phyloP scores from a whole-genome alignment of 2,888 invertebrate genomes.

The Piscicola geometra region DNA sequence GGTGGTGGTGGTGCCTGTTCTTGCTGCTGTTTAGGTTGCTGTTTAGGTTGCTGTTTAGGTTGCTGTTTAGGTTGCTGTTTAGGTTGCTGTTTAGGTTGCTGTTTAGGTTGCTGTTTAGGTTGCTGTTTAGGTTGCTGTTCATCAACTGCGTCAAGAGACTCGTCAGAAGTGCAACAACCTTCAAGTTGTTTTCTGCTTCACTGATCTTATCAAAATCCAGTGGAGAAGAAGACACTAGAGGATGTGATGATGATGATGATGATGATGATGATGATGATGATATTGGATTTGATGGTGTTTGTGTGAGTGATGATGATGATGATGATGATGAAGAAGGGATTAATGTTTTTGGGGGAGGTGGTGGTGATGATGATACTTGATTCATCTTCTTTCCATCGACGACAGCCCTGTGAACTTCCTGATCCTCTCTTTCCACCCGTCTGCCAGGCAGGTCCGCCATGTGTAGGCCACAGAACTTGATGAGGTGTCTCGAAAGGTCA shows the following conservation, averaged over 20 bases:
- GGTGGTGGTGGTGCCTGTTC: background rate
- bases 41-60: background rate
- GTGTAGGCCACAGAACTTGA: slow-evolving; percentile 28
- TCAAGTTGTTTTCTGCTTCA: background rate
- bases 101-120: background rate
- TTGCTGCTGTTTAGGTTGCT: background rate
- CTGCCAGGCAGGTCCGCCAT: background rate
- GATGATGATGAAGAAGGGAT: background rate
- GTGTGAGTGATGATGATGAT: background rate
- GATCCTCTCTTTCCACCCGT: background rate
- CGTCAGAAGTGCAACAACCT: background rate
- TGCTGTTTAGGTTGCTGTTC: background rate
- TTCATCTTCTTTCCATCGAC: background rate
- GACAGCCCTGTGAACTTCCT: background rate
- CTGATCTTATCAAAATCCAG: background rate
- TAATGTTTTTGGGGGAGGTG: background rate
- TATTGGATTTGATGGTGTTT: background rate
- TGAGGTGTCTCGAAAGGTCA: slow-evolving; percentile 10
- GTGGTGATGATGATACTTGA: too few relatives aligned
- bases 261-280: background rate
- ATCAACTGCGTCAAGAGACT: background rate
- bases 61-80: background rate
- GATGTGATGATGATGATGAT: slow-evolving; percentile 10
- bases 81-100: background rate
- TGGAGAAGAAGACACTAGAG: too few relatives aligned